Percentiles rank a stretch among this genome's conserved stretches.
These are phyloP conservation scores for Microtus oregoni DNA, from an alignment of 2,113 vertebrate species.

Conservation along the genomic window DNA sequence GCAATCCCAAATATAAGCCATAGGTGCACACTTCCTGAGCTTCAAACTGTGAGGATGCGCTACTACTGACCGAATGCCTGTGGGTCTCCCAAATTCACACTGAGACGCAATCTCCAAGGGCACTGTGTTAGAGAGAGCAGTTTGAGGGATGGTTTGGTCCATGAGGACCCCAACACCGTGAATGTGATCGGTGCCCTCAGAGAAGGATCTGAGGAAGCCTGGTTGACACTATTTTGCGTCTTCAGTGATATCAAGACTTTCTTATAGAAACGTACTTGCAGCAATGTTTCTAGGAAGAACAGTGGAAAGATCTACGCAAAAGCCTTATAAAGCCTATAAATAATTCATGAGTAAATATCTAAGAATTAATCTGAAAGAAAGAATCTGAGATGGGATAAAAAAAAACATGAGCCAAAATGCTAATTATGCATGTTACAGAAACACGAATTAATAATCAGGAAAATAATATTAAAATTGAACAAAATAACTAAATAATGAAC, in stretches of 20 bases:
- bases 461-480: background rate
- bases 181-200: background rate
- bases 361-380: background rate
- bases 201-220: background rate
- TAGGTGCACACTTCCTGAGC: background rate
- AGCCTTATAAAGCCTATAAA: background rate
- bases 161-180: background rate
- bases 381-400: background rate
- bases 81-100: background rate
- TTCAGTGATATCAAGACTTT: background rate
- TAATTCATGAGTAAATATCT: conserved; percentile 16
- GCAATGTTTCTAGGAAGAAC: background rate
- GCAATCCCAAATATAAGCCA: background rate
- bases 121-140: background rate
- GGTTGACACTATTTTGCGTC: background rate
- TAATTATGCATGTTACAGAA: background rate
- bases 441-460: background rate
- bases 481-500: background rate
- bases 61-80: background rate
- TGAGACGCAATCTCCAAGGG: background rate
- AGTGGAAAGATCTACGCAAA: background rate
- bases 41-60: background rate
- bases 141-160: background rate
- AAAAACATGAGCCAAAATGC: background rate
- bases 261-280: conserved; percentile 9